Conservation (phyloP, 2,113 vertebrate genomes). For the Tringa solitaria region DNA sequence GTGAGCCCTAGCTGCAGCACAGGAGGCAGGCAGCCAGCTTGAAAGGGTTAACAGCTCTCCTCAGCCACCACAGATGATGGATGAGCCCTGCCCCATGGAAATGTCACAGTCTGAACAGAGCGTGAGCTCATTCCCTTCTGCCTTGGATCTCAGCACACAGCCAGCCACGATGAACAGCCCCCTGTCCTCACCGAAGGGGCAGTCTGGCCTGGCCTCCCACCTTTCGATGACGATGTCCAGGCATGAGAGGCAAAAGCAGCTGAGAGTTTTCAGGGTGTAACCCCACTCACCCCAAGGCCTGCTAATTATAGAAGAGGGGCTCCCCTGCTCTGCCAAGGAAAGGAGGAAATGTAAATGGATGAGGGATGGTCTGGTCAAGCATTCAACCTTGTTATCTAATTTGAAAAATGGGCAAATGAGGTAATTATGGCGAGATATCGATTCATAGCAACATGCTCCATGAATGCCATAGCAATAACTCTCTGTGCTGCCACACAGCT, state of each 20-base stretch:
- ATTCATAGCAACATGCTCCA: slow-evolving; percentile 45
- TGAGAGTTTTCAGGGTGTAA: background rate
- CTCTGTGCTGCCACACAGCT: background rate
- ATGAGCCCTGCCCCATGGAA: slow-evolving; percentile 50
- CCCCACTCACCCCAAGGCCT: background rate
- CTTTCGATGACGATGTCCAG: background rate
- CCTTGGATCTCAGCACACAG: background rate
- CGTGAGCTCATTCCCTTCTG: background rate
- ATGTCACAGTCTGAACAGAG: slow-evolving; percentile 32
- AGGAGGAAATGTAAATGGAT: background rate
- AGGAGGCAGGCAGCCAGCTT: background rate
- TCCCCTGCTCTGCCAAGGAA: background rate
- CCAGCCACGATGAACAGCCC: background rate
- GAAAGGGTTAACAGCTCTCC: background rate
- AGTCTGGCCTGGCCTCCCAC: background rate
- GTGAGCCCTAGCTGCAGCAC: background rate
- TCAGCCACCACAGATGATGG: slow-evolving; percentile 24
- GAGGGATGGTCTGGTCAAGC: slow-evolving; percentile 20
- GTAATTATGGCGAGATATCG: slow-evolving; percentile 60
- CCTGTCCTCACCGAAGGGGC: fast-evolving
- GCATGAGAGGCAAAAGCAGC: background rate
- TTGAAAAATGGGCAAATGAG: slow-evolving; percentile 60
- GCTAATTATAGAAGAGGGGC: background rate
- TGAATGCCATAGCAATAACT: slow-evolving; percentile 54
- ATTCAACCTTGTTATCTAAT: slow-evolving; percentile 55